Evolutionary conservation across 1,140 invertebrate species (phyloP), one percentile per base, ranked within the genome.

Genomic region (Drosophila nasuta): DNA sequence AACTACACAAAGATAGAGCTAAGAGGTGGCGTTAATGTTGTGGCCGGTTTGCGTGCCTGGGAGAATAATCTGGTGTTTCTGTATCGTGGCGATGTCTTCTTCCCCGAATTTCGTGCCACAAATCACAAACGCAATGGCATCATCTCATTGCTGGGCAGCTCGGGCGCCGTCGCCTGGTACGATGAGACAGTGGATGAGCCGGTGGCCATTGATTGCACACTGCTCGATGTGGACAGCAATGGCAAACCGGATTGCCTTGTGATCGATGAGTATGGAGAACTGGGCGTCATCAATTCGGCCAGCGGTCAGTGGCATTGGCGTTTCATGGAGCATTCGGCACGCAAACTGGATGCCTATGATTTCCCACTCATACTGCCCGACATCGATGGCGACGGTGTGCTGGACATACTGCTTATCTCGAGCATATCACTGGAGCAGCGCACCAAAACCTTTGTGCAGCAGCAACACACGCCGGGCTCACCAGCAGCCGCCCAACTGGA

Each of bases 361-460:
- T 95, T 96, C 78, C 96, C 96, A 1, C 82, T 96, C 10, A 86
- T 95, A n/a, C 77, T 96, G 49, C 94, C 95, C 33, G 96, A 97
- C 91, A 92, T 96, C 20, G 94, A 96, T 92, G 93, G 93, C 1
- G 96, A 97, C 93, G 94, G 94, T 56, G 93, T 96, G 1, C 93
- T 94, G 79, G 96, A 97, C 80, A 92, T 97, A 33, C 82, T 96
- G 10, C 94, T 94, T 54, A 93, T 92, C 33, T 94, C 93, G n/a
- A 89, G 95, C 49, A 43, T 82, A 3, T 64, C 76, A 0, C 75
- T 90, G n/a, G 82, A 87, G 20, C 73, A 92, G 45, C 77, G 82
- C 20, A 91, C 88, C 49, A 91, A 89, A 59, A 71, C 74, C 10
- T 59, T 78, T 8, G 56, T 75, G 3, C 74, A 87, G 25, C 68